phyloP scores from a whole-genome alignment of 2,888 invertebrate genomes.

The Syritta pipiens region DNA sequence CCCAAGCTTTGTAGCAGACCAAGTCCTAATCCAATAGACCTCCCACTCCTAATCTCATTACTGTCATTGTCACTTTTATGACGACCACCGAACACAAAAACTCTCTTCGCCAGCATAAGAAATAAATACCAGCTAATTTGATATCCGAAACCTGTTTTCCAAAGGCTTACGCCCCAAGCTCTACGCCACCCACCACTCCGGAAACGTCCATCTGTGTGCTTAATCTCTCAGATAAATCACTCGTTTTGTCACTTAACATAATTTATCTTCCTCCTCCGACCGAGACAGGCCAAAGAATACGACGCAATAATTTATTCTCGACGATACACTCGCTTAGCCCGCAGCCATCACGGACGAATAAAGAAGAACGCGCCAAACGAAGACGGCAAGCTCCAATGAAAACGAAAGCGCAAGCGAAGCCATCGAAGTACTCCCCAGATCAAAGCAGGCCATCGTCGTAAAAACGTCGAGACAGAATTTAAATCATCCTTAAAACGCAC shows the following conservation, averaged over 20 bases:
- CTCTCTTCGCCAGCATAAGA: too few species aligned
- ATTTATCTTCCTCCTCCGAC: constrained; percentile 40
- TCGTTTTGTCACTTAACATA: constrained; percentile 39
- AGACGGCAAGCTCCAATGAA: neutral
- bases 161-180: too few species aligned
- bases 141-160: too few species aligned
- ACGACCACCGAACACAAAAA: too few species aligned
- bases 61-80: too few species aligned
- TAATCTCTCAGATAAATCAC: constrained; percentile 32
- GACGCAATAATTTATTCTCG: constrained; percentile 34
- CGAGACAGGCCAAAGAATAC: neutral
- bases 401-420: neutral
- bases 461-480: constrained; percentile 50
- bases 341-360: neutral
- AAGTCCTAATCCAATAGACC: too few species aligned
- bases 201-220: neutral
- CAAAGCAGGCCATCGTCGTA: constrained; percentile 11
- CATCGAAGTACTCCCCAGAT: neutral
- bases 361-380: constrained; percentile 13
- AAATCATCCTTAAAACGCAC: constrained; percentile 62
- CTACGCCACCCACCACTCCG: neutral
- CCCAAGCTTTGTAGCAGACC: too few species aligned
- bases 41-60: too few species aligned
- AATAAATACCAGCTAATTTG: too few species aligned
- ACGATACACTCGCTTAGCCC: constrained; percentile 12